Evolutionary conservation across 2,113 vertebrate species (phyloP).

Genomic region (Glareola pratincola): DNA sequence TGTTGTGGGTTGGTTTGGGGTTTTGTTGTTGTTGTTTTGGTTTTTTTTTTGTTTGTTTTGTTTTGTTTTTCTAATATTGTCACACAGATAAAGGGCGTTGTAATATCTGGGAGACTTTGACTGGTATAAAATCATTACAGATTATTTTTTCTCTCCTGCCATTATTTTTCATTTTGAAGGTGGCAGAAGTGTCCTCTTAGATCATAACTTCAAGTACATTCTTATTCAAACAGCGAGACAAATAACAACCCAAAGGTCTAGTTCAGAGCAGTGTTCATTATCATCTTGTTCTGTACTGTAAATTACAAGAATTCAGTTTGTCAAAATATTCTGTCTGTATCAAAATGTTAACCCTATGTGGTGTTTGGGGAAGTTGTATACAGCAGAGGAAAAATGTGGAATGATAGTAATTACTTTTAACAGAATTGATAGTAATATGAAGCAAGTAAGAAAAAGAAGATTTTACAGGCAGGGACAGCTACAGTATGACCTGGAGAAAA

Average conservation of each 20-base stretch:
- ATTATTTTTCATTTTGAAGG: constrained; percentile 25
- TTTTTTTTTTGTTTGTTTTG: no score
- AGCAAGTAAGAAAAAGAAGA: not conserved
- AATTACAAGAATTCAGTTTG: constrained; percentile 14
- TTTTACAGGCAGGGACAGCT: not conserved
- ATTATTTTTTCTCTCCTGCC: not conserved
- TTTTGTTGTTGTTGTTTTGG: not conserved
- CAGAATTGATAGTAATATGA: not conserved
- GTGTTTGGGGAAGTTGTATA: not conserved
- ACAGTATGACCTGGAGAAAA: not conserved
- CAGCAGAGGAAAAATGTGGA: not conserved
- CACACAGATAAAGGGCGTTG: not conserved
- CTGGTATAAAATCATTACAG: not conserved
- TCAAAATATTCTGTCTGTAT: not conserved
- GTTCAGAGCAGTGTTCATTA: constrained; percentile 11
- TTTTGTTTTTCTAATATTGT: not conserved
- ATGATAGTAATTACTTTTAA: not conserved
- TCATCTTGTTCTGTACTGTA: constrained; percentile 7
- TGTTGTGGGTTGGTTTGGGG: not conserved
- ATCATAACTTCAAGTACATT: constrained; percentile 31
- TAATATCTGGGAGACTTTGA: not conserved
- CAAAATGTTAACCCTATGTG: not conserved
- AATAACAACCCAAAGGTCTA: constrained; percentile 32
- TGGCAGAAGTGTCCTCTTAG: not conserved
- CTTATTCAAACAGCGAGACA: constrained; percentile 26